Conservation (phyloP, 2,888 invertebrate species). For the Hoplodrina ambigua region DNA sequence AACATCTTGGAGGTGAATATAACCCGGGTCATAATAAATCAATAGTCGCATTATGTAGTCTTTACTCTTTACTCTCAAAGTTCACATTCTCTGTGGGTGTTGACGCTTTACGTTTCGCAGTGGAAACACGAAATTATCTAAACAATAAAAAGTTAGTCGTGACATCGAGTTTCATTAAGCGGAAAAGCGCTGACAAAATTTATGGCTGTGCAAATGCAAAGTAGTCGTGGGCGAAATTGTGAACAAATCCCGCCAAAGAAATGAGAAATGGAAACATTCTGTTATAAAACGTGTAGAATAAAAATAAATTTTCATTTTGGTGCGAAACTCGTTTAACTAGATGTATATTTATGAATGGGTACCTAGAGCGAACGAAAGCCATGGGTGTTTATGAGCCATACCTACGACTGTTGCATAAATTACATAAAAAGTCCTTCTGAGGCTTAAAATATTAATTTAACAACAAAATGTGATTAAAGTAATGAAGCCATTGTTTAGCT, state of each 20-base stretch:
- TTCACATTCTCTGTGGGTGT: slow-evolving; percentile 61
- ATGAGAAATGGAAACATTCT: slow-evolving; percentile 76
- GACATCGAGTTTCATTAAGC: slow-evolving; percentile 82
- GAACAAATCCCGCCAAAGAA: slow-evolving; percentile 77
- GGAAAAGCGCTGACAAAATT: slow-evolving; percentile 77
- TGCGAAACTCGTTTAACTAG: slow-evolving; percentile 50
- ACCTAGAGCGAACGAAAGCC: slow-evolving; percentile 24
- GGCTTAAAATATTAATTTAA: slow-evolving; percentile 4
- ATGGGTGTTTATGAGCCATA: slow-evolving; percentile 32
- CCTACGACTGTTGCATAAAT: slow-evolving; percentile 24
- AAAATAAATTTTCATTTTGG: slow-evolving; percentile 73
- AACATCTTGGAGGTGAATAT: slow-evolving; percentile 67
- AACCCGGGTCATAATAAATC: slow-evolving; percentile 71
- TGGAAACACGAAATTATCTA: slow-evolving; percentile 68
- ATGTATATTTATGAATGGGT: slow-evolving; percentile 43
- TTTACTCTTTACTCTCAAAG: slow-evolving; percentile 40
- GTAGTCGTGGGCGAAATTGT: slow-evolving; percentile 78
- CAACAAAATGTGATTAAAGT: background rate
- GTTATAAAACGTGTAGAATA: slow-evolving; percentile 73
- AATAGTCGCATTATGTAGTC: slow-evolving; percentile 58
- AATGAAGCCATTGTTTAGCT: background rate
- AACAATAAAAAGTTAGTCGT: slow-evolving; percentile 73
- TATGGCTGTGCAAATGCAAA: slow-evolving; percentile 77
- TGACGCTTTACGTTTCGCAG: slow-evolving; percentile 57
- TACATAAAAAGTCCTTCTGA: slow-evolving; percentile 15